phyloP scores from a whole-genome alignment of 2,888 invertebrate species.

The Lymantria monacha region DNA sequence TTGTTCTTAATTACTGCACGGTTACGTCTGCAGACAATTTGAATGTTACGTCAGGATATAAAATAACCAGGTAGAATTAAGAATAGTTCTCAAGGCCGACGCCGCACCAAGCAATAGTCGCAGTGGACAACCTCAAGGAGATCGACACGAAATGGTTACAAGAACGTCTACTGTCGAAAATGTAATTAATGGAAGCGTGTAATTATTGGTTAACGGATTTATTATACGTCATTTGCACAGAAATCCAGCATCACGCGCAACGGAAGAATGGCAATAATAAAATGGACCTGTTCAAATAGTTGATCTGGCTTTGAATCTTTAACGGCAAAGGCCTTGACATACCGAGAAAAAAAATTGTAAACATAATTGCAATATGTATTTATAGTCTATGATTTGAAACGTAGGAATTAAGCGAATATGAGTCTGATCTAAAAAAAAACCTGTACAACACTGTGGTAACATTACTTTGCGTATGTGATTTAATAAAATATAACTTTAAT shows the following conservation, averaged over 20 bases:
- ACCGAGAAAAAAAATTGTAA: slow-evolving; percentile 5
- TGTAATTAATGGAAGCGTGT: slow-evolving; percentile 10
- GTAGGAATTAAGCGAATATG: neutral
- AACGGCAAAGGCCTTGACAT: slow-evolving; percentile 4
- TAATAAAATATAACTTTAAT: no score
- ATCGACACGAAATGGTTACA: slow-evolving; percentile 35
- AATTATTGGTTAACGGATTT: slow-evolving; percentile 11
- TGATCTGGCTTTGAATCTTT: slow-evolving; percentile 1
- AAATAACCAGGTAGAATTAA: slow-evolving; percentile 9
- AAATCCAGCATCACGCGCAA: slow-evolving; percentile 5
- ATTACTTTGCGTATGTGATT: neutral
- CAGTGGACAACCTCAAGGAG: slow-evolving; percentile 34
- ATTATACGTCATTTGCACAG: slow-evolving; percentile 4
- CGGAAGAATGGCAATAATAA: slow-evolving; percentile 4
- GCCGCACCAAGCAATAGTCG: slow-evolving; percentile 16
- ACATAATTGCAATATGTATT: neutral
- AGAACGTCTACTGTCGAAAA: slow-evolving; percentile 29
- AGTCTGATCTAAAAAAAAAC: neutral
- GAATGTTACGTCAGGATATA: slow-evolving; percentile 27
- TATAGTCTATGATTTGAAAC: neutral
- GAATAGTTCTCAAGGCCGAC: slow-evolving; percentile 26
- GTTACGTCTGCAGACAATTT: slow-evolving; percentile 18
- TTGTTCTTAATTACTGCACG: slow-evolving; percentile 24
- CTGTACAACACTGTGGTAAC: neutral
- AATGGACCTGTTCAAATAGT: slow-evolving; percentile 1